These are phyloP conservation scores for Ametastegia equiseti DNA, from an alignment of 2,888 invertebrate species.

Conservation along the genomic window DNA sequence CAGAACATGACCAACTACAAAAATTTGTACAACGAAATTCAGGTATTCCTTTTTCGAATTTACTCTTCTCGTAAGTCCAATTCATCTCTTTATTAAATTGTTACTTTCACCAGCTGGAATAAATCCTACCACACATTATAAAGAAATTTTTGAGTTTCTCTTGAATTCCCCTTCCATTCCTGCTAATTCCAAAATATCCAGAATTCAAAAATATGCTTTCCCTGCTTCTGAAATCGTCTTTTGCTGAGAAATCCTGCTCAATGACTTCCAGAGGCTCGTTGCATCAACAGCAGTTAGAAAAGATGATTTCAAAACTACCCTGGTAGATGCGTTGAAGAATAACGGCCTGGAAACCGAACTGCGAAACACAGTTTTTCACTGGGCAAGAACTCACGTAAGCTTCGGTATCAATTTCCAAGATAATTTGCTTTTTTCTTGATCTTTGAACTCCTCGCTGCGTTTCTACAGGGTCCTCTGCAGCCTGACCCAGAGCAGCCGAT, in stretches of 20 bases:
- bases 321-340: slow-evolving; percentile 86
- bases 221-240: background rate
- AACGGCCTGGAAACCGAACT: slow-evolving; percentile 90
- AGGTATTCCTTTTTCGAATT: slow-evolving; percentile 77
- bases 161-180: too few relatives aligned
- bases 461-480: slow-evolving; percentile 30
- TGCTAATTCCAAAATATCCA: too few relatives aligned
- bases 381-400: slow-evolving; percentile 81
- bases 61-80: too few relatives aligned
- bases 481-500: slow-evolving; percentile 4
- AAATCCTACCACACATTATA: too few relatives aligned
- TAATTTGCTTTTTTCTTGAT: background rate
- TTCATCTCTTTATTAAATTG: too few relatives aligned
- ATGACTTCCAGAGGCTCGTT: slow-evolving; percentile 83
- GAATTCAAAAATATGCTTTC: too few relatives aligned
- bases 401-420: background rate
- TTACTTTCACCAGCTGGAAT: too few relatives aligned
- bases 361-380: slow-evolving; percentile 90
- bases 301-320: slow-evolving; percentile 87
- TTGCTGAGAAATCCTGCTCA: slow-evolving; percentile 48
- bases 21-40: slow-evolving; percentile 87
- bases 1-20: slow-evolving; percentile 87
- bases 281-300: slow-evolving; percentile 87
- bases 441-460: too few relatives aligned
- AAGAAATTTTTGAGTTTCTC: too few relatives aligned